Conservation (phyloP, 2,797 vertebrate species). For the Chrosomus eos region DNA sequence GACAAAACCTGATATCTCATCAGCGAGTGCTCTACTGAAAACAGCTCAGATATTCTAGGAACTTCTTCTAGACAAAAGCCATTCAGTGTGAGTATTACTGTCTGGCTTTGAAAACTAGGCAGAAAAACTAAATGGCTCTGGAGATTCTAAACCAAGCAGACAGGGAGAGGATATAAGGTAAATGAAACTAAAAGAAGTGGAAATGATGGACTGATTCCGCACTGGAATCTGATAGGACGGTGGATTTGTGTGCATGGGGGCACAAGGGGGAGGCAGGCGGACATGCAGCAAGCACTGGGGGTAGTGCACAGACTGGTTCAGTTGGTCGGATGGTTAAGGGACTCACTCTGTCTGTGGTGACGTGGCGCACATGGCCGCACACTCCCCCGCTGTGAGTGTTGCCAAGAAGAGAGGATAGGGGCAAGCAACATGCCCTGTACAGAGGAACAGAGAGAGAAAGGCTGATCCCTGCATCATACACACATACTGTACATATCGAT, state of each 20-base stretch:
- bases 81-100: neutral
- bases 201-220: conserved; percentile 4
- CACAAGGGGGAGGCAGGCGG: neutral
- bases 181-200: neutral
- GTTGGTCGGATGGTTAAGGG: conserved; percentile 71
- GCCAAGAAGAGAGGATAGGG: conserved; percentile 95
- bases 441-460: conserved; percentile 79
- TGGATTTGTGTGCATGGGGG: conserved; percentile 50
- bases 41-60: neutral
- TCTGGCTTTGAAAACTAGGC: neutral
- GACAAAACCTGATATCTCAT: neutral
- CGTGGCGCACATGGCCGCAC: conserved; percentile 71
- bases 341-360: conserved; percentile 96
- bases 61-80: neutral
- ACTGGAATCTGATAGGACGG: neutral
- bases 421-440: conserved; percentile 89
- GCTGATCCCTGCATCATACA: conserved; percentile 40
- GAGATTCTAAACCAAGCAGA: conserved; percentile 9
- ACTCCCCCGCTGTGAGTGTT: conserved; percentile 75
- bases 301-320: neutral
- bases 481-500: conserved; percentile 1
- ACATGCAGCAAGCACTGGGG: neutral
- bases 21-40: neutral
- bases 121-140: neutral
- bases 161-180: conserved; percentile 3